Percentiles rank a stretch among this genome's conserved stretches.
Conservation (phyloP, 2,113 vertebrate species). For the Calyptomena viridis region DNA sequence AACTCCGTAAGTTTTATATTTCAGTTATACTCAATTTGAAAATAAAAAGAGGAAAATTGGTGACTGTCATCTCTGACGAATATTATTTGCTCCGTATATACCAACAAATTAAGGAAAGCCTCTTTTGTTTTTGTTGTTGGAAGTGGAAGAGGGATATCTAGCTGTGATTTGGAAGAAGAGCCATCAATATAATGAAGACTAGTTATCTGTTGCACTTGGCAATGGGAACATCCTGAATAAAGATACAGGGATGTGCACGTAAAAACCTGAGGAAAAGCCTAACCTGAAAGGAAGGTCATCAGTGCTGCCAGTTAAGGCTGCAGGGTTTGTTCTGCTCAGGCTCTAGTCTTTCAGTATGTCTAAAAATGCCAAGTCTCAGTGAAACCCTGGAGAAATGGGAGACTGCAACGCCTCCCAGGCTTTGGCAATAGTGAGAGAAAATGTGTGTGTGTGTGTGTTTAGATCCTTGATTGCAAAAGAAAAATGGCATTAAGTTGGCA, state of each 20-base stretch:
- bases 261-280: slow-evolving; percentile 24
- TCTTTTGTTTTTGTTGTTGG: neutral
- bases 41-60: neutral
- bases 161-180: neutral
- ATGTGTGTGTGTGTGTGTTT: neutral
- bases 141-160: neutral
- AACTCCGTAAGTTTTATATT: neutral
- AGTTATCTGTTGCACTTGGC: slow-evolving; percentile 36
- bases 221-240: slow-evolving; percentile 19
- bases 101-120: neutral
- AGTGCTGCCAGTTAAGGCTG: neutral
- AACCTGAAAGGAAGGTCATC: slow-evolving; percentile 12
- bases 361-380: neutral
- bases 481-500: slow-evolving; percentile 51
- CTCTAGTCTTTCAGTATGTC: neutral
- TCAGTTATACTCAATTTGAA: neutral
- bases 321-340: slow-evolving; percentile 14
- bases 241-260: neutral
- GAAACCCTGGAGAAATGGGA: slow-evolving; percentile 21
- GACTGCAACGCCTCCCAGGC: neutral
- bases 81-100: neutral
- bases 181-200: neutral
- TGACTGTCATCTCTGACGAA: neutral
- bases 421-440: slow-evolving; percentile 37
- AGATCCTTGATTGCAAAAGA: slow-evolving; percentile 41